phyloP scores from a whole-genome alignment of 2,797 vertebrate species.

The Sebastolobus altivelis region DNA sequence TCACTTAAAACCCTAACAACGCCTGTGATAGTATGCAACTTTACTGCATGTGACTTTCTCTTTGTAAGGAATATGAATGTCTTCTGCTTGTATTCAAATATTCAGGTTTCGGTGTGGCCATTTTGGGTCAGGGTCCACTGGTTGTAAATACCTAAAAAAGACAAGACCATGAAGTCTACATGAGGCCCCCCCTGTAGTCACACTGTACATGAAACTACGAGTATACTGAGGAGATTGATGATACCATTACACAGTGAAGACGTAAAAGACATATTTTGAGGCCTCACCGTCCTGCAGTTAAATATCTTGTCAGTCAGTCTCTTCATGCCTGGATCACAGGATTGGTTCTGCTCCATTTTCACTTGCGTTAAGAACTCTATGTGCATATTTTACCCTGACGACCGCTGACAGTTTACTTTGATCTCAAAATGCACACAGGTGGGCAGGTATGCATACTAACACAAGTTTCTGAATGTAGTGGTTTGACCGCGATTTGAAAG shows the following conservation, averaged over 20 bases:
- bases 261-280: not conserved
- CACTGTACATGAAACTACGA: not conserved
- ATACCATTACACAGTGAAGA: not conserved
- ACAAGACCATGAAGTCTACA: not conserved
- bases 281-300: not conserved
- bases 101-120: too few relatives aligned
- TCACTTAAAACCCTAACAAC: too few relatives aligned
- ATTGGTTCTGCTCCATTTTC: slow-evolving; percentile 33
- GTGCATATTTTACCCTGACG: slow-evolving; percentile 25
- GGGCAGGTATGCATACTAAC: slow-evolving; percentile 1
- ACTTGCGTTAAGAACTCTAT: slow-evolving; percentile 5
- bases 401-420: not conserved
- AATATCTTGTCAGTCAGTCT: not conserved
- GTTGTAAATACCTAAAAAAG: not conserved
- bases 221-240: not conserved
- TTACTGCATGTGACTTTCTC: too few relatives aligned
- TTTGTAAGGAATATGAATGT: too few relatives aligned
- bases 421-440: slow-evolving; percentile 10
- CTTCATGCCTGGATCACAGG: slow-evolving; percentile 5
- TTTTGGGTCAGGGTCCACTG: not conserved
- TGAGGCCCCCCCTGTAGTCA: not conserved
- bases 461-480: not conserved
- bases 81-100: too few relatives aligned
- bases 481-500: slow-evolving; percentile 14
- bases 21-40: too few relatives aligned